Conservation (phyloP, 2,797 vertebrate species). For the Adelosebastes latens region DNA sequence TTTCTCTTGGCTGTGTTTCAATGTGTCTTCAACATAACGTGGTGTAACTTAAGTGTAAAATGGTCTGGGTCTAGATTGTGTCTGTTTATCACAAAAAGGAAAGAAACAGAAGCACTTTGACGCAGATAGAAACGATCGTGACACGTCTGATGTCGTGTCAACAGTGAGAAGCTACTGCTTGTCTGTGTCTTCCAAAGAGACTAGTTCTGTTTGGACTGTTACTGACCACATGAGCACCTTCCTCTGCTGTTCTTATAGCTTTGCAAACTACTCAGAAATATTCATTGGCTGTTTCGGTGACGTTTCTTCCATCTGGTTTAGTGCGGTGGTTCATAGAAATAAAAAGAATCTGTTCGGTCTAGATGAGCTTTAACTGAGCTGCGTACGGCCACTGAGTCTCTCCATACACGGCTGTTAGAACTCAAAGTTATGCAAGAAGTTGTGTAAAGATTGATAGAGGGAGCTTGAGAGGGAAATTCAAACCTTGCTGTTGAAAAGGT, state of each 20-base stretch:
- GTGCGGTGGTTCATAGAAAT: background rate
- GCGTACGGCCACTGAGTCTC: too few relatives aligned
- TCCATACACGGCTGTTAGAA: background rate
- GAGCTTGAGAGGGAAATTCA: background rate
- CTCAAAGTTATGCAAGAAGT: background rate
- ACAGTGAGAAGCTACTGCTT: background rate
- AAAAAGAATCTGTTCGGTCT: background rate
- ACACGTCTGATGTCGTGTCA: background rate
- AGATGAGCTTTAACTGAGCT: background rate
- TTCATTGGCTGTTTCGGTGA: background rate
- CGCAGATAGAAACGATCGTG: background rate
- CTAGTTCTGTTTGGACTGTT: background rate
- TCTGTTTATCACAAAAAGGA: slow-evolving; percentile 33
- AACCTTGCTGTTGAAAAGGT: background rate
- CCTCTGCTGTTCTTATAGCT: background rate
- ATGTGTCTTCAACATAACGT: slow-evolving; percentile 45
- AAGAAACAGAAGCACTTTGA: background rate
- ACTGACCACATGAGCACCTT: background rate
- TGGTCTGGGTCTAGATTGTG: slow-evolving; percentile 22
- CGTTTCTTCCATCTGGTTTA: background rate
- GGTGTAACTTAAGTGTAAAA: background rate
- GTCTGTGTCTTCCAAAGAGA: slow-evolving; percentile 10
- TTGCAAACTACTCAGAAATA: background rate
- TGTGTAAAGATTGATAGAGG: background rate
- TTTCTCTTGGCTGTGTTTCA: slow-evolving; percentile 31